Conservation (phyloP, 2,113 vertebrate species). For the Phrynocephalus versicolor region DNA sequence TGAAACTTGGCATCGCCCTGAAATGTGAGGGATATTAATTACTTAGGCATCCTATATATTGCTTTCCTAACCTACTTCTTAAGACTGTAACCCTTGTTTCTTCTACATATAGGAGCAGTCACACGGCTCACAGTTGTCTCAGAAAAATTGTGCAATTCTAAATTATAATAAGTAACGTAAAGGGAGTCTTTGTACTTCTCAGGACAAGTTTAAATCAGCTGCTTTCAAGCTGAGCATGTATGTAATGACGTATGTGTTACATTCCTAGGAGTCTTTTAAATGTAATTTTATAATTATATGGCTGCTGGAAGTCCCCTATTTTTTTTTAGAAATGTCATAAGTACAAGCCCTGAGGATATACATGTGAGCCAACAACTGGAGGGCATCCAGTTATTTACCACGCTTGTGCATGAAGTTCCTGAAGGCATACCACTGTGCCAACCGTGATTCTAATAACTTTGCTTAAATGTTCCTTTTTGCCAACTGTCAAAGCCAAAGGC, state of each 20-base stretch:
- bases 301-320: background rate
- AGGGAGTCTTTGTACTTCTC: background rate
- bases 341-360: background rate
- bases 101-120: background rate
- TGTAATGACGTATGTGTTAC: background rate
- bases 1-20: slow-evolving; percentile 16
- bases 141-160: background rate
- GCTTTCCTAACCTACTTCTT: background rate
- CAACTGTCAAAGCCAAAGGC: slow-evolving; percentile 2
- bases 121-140: background rate
- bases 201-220: background rate
- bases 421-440: background rate
- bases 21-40: background rate
- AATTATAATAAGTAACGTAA: background rate
- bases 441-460: slow-evolving; percentile 4
- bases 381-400: background rate
- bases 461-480: background rate
- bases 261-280: background rate
- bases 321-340: background rate
- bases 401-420: background rate
- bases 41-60: background rate
- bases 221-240: background rate
- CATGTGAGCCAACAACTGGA: background rate
- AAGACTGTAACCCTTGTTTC: background rate
- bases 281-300: background rate